Percentiles rank a stretch among this genome's conserved stretches.
Evolutionary conservation across 2,113 vertebrate species (phyloP).

Genomic region (Harpagus bidentatus): DNA sequence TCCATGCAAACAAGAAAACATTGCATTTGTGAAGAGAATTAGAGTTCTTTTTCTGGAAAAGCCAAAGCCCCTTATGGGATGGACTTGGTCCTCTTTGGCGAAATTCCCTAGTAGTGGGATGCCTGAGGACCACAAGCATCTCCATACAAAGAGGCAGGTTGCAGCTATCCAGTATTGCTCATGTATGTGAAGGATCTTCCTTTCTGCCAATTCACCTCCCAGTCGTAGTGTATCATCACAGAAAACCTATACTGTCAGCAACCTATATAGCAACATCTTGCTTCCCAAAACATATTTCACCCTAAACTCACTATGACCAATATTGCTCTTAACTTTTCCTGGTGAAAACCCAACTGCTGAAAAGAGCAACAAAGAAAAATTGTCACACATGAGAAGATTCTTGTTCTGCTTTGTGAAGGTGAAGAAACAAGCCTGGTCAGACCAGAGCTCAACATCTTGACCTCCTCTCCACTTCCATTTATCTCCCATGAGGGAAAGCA

Average conservation of each 20-base stretch:
- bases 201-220: not conserved
- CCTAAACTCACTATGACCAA: not conserved
- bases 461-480: not conserved
- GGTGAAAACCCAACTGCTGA: not conserved
- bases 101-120: not conserved
- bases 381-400: not conserved
- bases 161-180: not conserved
- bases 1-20: not conserved
- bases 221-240: not conserved
- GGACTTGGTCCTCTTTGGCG: not conserved
- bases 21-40: not conserved
- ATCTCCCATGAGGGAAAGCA: not conserved
- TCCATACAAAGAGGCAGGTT: rapidly evolving
- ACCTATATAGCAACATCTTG: rapidly evolving
- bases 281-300: not conserved
- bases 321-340: not conserved
- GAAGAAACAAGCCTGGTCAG: not conserved
- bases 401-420: not conserved
- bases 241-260: not conserved
- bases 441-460: not conserved
- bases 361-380: not conserved
- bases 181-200: not conserved
- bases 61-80: not conserved
- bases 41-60: not conserved
- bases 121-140: not conserved